Conservation (phyloP, 1,140 invertebrate genomes). For the Lysiphlebus fabarum region DNA sequence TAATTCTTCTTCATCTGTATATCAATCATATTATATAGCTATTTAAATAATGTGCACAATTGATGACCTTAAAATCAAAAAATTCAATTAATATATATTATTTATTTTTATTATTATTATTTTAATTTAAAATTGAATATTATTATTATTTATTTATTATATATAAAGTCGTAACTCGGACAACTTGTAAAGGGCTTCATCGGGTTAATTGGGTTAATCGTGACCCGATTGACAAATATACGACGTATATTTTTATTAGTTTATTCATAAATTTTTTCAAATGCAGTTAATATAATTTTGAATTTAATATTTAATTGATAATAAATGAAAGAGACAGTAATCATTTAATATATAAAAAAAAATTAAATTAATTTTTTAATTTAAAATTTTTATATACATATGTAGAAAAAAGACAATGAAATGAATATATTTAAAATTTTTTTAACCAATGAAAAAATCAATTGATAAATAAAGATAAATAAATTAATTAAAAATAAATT, state of each 20-base stretch:
- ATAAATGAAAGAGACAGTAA: too few relatives aligned
- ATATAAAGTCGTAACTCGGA: conserved; percentile 8
- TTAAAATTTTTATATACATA: too few relatives aligned
- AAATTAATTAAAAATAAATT: neutral
- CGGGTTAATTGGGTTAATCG: conserved; percentile 19
- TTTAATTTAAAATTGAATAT: neutral
- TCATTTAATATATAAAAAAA: too few relatives aligned
- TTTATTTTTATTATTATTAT: conserved; percentile 4
- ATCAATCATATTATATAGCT: too few relatives aligned
- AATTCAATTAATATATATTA: neutral
- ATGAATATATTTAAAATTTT: too few relatives aligned
- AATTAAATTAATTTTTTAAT: too few relatives aligned
- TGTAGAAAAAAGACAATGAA: too few relatives aligned
- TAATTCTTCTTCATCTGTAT: too few relatives aligned
- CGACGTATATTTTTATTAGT: neutral
- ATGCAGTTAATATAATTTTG: neutral
- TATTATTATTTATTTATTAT: conserved; percentile 4
- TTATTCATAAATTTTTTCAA: neutral
- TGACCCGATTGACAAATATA: conserved; percentile 17
- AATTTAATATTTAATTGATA: neutral
- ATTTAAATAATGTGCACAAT: neutral
- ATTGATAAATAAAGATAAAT: neutral
- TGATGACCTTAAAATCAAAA: neutral
- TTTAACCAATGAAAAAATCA: neutral
- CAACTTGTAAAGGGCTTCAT: conserved; percentile 11